Evolutionary conservation across 2,888 invertebrate species (phyloP).

Genomic region (Pollenia griseotomentosa): DNA sequence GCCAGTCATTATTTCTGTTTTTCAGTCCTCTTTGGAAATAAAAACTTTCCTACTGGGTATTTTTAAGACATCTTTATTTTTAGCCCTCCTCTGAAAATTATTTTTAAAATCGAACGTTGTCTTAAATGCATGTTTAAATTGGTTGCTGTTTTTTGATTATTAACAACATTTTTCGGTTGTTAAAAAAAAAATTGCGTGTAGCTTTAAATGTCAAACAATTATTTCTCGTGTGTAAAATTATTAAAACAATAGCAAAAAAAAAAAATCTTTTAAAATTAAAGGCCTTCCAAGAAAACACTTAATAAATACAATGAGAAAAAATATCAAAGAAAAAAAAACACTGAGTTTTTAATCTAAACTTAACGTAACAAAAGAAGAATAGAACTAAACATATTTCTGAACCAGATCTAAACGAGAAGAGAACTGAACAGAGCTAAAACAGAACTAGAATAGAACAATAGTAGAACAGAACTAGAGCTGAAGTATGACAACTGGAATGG

Average conservation of each 20-base stretch:
- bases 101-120: slow-evolving; percentile 10
- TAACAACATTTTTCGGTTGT: slow-evolving; percentile 7
- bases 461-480: too few species aligned
- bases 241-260: background rate
- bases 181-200: slow-evolving; percentile 54
- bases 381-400: too few species aligned
- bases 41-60: background rate
- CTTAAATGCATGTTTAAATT: background rate
- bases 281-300: background rate
- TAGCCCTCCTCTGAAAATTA: background rate
- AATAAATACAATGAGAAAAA: background rate
- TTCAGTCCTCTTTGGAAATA: too few species aligned
- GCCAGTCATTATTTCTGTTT: too few species aligned
- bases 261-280: background rate
- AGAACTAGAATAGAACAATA: background rate
- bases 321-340: too few species aligned
- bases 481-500: too few species aligned
- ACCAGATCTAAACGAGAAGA: too few species aligned
- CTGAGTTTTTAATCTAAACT: too few species aligned
- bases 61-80: background rate
- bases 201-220: slow-evolving; percentile 61
- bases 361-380: too few species aligned
- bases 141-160: slow-evolving; percentile 8
- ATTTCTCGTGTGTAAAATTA: slow-evolving; percentile 54
- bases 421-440: too few species aligned